Conservation (phyloP, 2,797 vertebrate species). For the Phalloptychus januarius region DNA sequence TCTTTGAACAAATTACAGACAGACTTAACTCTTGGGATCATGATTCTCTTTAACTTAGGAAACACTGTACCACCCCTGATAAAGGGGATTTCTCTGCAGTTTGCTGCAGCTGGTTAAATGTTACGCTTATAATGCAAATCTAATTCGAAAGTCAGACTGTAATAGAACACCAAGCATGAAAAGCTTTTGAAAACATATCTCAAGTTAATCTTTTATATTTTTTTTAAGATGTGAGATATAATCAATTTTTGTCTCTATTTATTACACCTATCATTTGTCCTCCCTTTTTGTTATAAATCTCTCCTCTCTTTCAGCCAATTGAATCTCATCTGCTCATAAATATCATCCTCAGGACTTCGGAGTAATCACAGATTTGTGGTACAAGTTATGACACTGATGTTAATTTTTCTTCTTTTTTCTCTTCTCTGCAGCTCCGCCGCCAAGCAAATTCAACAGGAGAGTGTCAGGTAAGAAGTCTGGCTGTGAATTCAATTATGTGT, state of each 20-base stretch:
- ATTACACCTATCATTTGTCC: not conserved
- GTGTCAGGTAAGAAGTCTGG: slow-evolving; percentile 88
- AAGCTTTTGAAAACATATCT: not conserved
- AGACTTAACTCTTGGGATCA: slow-evolving; percentile 3
- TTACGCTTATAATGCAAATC: not conserved
- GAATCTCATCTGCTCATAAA: slow-evolving; percentile 7
- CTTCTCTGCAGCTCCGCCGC: slow-evolving; percentile 85
- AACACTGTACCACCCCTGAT: not conserved
- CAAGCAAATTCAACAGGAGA: slow-evolving; percentile 93
- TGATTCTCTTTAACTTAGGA: not conserved
- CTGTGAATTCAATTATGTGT: slow-evolving; percentile 32
- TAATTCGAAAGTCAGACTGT: not conserved
- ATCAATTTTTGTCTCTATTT: not conserved
- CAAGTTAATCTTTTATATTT: too few relatives aligned
- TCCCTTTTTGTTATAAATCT: not conserved
- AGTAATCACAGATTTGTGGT: slow-evolving; percentile 27
- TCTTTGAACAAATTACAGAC: slow-evolving; percentile 15
- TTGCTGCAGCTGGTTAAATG: not conserved
- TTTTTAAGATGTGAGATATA: too few relatives aligned
- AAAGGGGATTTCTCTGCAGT: not conserved
- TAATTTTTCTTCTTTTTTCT: slow-evolving; percentile 35
- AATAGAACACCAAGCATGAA: not conserved
- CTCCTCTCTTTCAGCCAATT: not conserved
- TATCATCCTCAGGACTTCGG: slow-evolving; percentile 21
- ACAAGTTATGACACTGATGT: slow-evolving; percentile 25